These are phyloP conservation scores for Apotomis capreana DNA, from an alignment of 2,888 invertebrate genomes.

Conservation along the genomic window DNA sequence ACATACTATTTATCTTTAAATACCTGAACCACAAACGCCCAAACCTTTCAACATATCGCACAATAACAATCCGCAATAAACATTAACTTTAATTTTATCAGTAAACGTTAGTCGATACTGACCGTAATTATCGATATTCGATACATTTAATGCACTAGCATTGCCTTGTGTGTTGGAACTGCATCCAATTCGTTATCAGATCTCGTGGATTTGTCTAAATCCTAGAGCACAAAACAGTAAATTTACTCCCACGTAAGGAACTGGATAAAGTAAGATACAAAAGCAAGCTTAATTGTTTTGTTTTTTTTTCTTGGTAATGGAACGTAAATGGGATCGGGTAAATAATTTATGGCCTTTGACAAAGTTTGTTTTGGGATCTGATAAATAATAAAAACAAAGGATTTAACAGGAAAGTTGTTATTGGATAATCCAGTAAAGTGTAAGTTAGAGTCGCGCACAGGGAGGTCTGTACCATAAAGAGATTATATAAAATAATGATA, in stretches of 20 bases:
- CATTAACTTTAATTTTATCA: conserved; percentile 8
- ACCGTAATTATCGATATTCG: conserved; percentile 38
- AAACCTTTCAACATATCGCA: neutral
- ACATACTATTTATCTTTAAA: neutral
- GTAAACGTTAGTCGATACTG: conserved; percentile 19
- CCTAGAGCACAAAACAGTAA: conserved; percentile 59
- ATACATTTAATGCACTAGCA: conserved; percentile 40
- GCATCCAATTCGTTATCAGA: conserved; percentile 76
- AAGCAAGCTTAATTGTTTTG: conserved; percentile 35
- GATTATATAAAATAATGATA: no score
- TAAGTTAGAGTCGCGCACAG: no score
- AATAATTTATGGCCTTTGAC: neutral
- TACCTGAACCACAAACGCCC: neutral
- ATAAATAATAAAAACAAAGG: neutral
- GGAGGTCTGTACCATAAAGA: no score
- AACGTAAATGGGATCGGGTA: neutral
- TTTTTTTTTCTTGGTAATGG: neutral
- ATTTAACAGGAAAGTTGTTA: no score
- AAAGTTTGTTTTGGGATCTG: neutral
- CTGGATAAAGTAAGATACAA: conserved; percentile 46
- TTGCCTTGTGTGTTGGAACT: conserved; percentile 62
- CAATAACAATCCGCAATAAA: conserved; percentile 3
- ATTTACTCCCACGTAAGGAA: conserved; percentile 56
- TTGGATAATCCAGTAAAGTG: no score
- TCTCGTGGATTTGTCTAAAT: conserved; percentile 71